Conservation (phyloP, 1,140 invertebrate species). For the Cotesia vestalis region DNA sequence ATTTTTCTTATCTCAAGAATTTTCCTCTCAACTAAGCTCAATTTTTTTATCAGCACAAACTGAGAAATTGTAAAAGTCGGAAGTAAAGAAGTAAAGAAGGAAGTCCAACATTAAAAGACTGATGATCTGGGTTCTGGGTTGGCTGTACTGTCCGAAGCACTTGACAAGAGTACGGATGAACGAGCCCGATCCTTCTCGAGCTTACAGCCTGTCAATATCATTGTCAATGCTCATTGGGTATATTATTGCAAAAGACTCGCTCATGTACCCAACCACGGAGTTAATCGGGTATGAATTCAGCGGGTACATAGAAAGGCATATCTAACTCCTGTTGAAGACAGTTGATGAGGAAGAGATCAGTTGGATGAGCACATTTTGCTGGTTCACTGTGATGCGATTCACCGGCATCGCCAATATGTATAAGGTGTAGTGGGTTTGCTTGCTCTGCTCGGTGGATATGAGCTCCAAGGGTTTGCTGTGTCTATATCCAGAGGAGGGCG, state of each 20-base stretch:
- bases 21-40: too few relatives aligned
- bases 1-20: too few relatives aligned
- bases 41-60: too few relatives aligned
- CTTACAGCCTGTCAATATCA: constrained; percentile 26
- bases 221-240: constrained; percentile 14
- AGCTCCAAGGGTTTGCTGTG: neutral
- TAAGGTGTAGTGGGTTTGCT: constrained; percentile 9
- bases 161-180: constrained; percentile 12
- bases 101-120: neutral
- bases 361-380: constrained; percentile 28
- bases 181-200: constrained; percentile 5
- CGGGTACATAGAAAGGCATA: constrained; percentile 16
- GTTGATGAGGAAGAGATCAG: constrained; percentile 32
- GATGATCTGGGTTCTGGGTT: neutral
- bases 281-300: constrained; percentile 32
- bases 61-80: neutral
- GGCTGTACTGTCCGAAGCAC: neutral
- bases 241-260: constrained; percentile 21
- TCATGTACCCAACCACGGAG: constrained; percentile 29
- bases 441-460: neutral
- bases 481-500: constrained; percentile 1
- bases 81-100: neutral
- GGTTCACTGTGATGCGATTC: neutral
- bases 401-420: neutral
- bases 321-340: constrained; percentile 33